Conservation (phyloP, 2,113 vertebrate species). For the Rynchops niger region DNA sequence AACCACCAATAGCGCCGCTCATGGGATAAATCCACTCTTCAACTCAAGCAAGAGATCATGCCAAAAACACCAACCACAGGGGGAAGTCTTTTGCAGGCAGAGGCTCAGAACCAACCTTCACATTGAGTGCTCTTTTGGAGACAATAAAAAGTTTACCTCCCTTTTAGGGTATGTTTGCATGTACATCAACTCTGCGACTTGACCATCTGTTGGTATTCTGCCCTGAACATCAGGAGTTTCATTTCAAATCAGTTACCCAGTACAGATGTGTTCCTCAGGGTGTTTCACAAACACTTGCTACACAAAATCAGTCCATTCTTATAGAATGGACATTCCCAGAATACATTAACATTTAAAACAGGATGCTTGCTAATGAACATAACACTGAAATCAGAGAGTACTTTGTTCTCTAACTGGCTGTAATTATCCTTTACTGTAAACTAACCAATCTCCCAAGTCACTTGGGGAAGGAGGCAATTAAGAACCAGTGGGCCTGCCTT, state of each 20-base stretch:
- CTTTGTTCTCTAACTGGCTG: no score
- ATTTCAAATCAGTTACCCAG: background rate
- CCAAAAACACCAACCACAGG: rapidly evolving
- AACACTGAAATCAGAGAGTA: background rate
- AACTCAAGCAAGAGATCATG: background rate
- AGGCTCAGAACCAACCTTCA: background rate
- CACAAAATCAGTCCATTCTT: background rate
- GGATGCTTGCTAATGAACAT: background rate
- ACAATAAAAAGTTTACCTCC: background rate
- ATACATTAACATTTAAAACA: slow-evolving; percentile 23
- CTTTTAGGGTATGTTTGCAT: background rate
- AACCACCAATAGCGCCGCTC: background rate
- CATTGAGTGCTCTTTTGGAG: background rate
- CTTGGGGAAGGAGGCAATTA: slow-evolving; percentile 11
- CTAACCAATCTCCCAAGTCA: slow-evolving; percentile 3
- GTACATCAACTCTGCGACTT: background rate
- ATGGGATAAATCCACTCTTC: background rate
- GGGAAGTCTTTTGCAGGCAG: background rate
- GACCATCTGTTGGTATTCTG: background rate
- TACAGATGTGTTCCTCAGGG: background rate
- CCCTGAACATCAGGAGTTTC: background rate
- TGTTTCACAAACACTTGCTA: background rate
- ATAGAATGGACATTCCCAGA: background rate
- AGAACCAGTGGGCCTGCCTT: background rate
- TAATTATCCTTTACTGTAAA: no score